Evolutionary conservation across 2,888 invertebrate species (phyloP), one percentile per base, ranked within the genome.

Genomic region (Gari tellinella): DNA sequence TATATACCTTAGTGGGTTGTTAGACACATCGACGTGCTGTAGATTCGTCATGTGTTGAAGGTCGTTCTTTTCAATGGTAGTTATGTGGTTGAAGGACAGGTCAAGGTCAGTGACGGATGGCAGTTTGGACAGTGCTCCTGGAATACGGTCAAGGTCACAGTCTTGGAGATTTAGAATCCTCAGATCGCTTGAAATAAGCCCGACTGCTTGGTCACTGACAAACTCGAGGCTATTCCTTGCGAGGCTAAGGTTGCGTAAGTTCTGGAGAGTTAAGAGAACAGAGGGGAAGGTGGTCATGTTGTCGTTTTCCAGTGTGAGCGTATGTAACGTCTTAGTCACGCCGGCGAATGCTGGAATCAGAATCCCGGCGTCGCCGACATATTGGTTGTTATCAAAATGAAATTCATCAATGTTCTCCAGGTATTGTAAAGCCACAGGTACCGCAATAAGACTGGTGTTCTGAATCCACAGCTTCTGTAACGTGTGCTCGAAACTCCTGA

Each of bases 41-140:
- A 83, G 41, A 12, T 53, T 43, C 0, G 10, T 0, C 40, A 80
- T 67, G 21, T 61, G 40, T 17, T 78, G 72, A 3, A 83, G 61
- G 43, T 83, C 83, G 46, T 76, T 77, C 40, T 72, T 68, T 19
- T 83, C 83, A 12, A 83, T 80, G 12, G 78, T 80, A 0, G 76
- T 72, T 12, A 83, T 83, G 1, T 69, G 65, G 57, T 83, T 83
- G 41, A 72, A 55, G 1, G 81, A 72, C 2, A 83, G 51, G 56
- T 81, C 81, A 1, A 83, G 62, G 25, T 75, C 51, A 10, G 31
- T 55, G 1, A 82, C 23, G 10, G 40, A 43, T 15, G 17, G 26
- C 12, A 82, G 43, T 46, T 58, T 64, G 0, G 80, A 77, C n/a
- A 80, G 40, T 15, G 80, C 80, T 0, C 77, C 80, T 0, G 83